Conservation (phyloP, 2,888 invertebrate species). For the Himalopsyche tibetana region DNA sequence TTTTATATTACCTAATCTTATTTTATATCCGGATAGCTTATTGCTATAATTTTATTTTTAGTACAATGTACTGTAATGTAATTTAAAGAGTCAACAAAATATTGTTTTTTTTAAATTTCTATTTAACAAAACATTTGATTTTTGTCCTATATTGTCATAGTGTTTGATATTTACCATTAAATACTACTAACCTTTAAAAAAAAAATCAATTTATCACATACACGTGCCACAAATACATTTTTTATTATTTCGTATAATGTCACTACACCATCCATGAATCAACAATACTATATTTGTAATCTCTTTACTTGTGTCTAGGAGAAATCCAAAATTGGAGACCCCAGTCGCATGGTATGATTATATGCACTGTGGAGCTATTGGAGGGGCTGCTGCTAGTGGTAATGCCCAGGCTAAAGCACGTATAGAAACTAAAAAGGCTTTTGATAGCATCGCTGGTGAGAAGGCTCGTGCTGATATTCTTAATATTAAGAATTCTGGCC, state of each 20-base stretch:
- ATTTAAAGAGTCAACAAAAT: neutral
- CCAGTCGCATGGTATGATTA: constrained; percentile 89
- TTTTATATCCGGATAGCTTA: too few relatives aligned
- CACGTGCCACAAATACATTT: neutral
- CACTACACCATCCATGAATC: neutral
- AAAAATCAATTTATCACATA: neutral
- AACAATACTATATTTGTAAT: neutral
- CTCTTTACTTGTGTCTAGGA: neutral
- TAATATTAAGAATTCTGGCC: neutral
- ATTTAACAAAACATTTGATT: too few relatives aligned
- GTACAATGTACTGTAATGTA: too few relatives aligned
- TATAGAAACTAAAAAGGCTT: constrained; percentile 7
- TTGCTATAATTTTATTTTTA: too few relatives aligned
- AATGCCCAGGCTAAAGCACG: neutral
- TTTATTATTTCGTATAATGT: neutral
- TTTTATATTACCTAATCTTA: too few relatives aligned
- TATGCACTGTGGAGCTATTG: constrained; percentile 94
- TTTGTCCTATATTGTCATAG: neutral
- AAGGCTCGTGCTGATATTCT: constrained; percentile 10
- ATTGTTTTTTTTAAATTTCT: neutral
- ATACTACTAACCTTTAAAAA: neutral
- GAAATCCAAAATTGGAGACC: neutral
- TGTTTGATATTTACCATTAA: neutral
- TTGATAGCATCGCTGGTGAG: neutral
- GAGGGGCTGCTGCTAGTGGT: constrained; percentile 71